Base-by-base conservation (phyloP, 2,888 invertebrate genomes). In the Spialia ferax region DNA sequence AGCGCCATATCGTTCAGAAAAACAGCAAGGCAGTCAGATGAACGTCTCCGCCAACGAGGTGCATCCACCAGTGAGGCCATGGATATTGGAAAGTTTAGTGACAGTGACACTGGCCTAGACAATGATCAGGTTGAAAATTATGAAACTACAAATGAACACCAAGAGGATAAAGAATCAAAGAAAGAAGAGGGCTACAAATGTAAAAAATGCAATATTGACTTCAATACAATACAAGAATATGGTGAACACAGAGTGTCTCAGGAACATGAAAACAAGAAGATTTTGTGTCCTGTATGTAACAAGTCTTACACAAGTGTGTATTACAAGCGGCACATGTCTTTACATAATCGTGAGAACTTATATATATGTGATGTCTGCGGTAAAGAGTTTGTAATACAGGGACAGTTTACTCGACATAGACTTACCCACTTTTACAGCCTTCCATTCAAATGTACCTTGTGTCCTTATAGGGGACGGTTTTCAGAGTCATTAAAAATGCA, bases 361-460 rank as follows among this genome's bases (percentile, higher is more conserved):
- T 88, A 77, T 48, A 80, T 93, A 68, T 93, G 93, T 79, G 93
- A 93, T 75, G 81, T 92, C 35, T 93, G 93, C 74, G 93, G 93
- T 0, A 93, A 91, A 70, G 81, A 84, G 48, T 91, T 90, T 71
- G 70, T 76, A 48, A 71, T 83, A 3, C 84, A 84, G 50, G 84
- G 83, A 0, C 83, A 83, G 1, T 91, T 93, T 38, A 76, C 79
- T 3, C 79, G 90, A 0, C 93, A 93, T 59, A 73, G 88, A n/a
- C 63, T 85, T 4, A 91, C 86, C 42, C 93, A 93, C 75, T 91
- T 87, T 70, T 84, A 84, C 57, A 78, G 85, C 42, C 75, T 91
- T 7, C 91, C 91, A 8, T 89, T 83, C 60, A 81, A 90, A 77
- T 93, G 93, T 78, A 70, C 82, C 1, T 65, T 86, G 1, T 93